phyloP scores from a whole-genome alignment of 2,888 invertebrate genomes.

The Drosophila rubida region DNA sequence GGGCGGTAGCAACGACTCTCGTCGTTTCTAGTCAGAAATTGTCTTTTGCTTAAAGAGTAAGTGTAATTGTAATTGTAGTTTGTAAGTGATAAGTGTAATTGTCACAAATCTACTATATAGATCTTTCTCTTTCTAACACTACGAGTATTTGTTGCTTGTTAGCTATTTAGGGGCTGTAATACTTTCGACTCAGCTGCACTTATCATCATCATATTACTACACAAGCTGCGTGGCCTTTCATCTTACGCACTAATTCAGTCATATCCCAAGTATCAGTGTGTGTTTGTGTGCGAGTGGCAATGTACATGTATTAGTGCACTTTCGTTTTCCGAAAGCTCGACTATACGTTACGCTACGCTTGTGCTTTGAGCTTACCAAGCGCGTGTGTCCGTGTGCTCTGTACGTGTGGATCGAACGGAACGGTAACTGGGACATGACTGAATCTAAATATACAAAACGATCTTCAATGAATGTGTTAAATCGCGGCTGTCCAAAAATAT shows the following conservation, averaged over 20 bases:
- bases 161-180: conserved; percentile 56
- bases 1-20: conserved; percentile 10
- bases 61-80: background rate
- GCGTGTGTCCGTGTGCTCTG: conserved; percentile 7
- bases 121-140: conserved; percentile 49
- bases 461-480: conserved; percentile 52
- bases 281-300: conserved; percentile 15
- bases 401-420: conserved; percentile 3
- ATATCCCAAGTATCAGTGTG: conserved; percentile 30
- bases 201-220: conserved; percentile 28
- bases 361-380: conserved; percentile 26
- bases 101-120: conserved; percentile 23
- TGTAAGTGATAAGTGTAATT: conserved; percentile 26
- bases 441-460: conserved; percentile 39
- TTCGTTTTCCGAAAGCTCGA: conserved; percentile 34
- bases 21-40: conserved; percentile 34
- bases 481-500: conserved; percentile 22
- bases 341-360: conserved; percentile 16
- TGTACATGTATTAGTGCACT: conserved; percentile 35
- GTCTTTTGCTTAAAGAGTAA: conserved; percentile 48
- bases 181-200: conserved; percentile 60
- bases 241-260: conserved; percentile 45
- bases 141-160: conserved; percentile 67
- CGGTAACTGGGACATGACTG: conserved; percentile 42
- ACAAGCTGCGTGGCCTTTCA: conserved; percentile 29